Evolutionary conservation across 2,113 vertebrate genomes (phyloP).

Genomic region (Penelope pileata): DNA sequence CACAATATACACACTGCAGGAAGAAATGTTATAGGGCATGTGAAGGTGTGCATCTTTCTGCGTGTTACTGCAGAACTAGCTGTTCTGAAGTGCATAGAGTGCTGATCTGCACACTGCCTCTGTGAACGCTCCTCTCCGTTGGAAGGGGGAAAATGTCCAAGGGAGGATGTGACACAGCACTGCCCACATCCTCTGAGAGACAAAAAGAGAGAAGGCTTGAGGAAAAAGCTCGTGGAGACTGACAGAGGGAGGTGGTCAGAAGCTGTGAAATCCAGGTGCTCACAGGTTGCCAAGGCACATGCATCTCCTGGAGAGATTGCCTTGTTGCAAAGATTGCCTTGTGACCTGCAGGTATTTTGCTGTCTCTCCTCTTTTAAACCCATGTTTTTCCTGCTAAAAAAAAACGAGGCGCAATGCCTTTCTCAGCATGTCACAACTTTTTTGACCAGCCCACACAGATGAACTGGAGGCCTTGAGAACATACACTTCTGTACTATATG

Average conservation of each 20-base stretch:
- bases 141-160: not conserved
- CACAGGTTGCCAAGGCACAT: not conserved
- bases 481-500: not conserved
- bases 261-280: not conserved
- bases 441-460: constrained; percentile 58
- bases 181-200: not conserved
- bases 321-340: not conserved
- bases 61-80: not conserved
- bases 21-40: not conserved
- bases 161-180: not conserved
- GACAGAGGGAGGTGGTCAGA: not conserved
- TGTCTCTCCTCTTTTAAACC: constrained; percentile 9
- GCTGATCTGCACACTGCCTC: not conserved
- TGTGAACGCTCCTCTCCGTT: not conserved
- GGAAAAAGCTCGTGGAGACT: not conserved
- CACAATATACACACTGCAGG: not conserved
- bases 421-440: constrained; percentile 42
- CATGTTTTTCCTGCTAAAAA: constrained; percentile 1
- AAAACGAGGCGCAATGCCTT: constrained; percentile 29
- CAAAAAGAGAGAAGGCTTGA: not conserved
- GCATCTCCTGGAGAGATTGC: not conserved
- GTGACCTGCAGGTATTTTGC: not conserved
- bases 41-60: not conserved
- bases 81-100: not conserved
- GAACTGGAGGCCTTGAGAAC: constrained; percentile 55